Base-by-base conservation (phyloP, 2,888 invertebrate species). In the Epinotia bilunana region DNA sequence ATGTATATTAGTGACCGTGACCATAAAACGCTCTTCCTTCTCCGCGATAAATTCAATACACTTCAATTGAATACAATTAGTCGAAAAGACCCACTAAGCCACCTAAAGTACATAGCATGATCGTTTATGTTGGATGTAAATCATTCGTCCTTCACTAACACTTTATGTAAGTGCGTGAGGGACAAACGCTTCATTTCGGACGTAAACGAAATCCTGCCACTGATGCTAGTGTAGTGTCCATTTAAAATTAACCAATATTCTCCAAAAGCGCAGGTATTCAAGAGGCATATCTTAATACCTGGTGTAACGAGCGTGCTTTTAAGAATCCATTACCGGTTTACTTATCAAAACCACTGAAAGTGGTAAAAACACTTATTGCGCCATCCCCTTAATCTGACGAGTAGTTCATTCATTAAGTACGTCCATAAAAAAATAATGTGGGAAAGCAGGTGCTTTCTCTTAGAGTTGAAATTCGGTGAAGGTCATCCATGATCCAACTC, bases 251-350 rank as follows among this genome's bases (percentile, higher is more conserved):
- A n/a, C 75, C 67, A 61, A 62, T 65, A 61, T 39, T 70, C 74
- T 65, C 71, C 71, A 71, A 65, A 65, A 69, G 57, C 49, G 71
- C 60, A 64, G n/a, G 57, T 60, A 69, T 74, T 43, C 60, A 28
- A 72, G 68, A 78, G 68, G 70, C 74, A 67, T 78, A 79, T 79
- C 79, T 79, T 80, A 79, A 80, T 77, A 75, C 70, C 28, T 33
- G 39, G 46, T 46, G 77, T 80, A 80, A 81, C 79, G 79, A 79
- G 78, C 74, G 70, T 73, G 78, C 81, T 81, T 81, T 82, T 81
- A 81, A 80, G 78, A 78, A 70, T 68, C 77, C 77, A 75, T 77
- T 79, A 78, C 77, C 77, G 76, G 75, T 70, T 64, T 60, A 73
- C 70, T 77, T 77, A 72, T 75, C 76, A 76, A 73, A 72, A 65